Evolutionary conservation across 2,113 vertebrate genomes (phyloP).

Genomic region (Phaethornis superciliosus): DNA sequence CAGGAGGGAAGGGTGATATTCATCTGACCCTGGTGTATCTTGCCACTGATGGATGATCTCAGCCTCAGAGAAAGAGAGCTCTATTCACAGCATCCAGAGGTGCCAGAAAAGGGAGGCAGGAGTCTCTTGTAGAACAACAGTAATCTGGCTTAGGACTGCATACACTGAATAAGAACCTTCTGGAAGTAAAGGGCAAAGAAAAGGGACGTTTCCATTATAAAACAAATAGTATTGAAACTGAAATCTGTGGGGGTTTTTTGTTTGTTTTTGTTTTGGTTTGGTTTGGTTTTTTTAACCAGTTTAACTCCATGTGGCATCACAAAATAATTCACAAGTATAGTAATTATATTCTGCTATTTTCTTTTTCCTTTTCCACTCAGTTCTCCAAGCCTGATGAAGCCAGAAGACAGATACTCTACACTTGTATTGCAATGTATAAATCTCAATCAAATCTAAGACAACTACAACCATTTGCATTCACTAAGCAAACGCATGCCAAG

Average conservation of each 20-base stretch:
- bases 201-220: background rate
- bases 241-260: background rate
- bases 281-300: background rate
- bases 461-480: background rate
- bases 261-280: background rate
- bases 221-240: conserved; percentile 10
- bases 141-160: background rate
- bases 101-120: background rate
- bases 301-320: background rate
- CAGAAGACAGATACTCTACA: background rate
- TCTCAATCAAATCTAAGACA: background rate
- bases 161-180: background rate
- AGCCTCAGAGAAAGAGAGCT: background rate
- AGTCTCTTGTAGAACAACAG: background rate
- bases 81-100: background rate
- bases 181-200: background rate
- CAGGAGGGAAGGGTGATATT: background rate
- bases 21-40: background rate
- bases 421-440: background rate
- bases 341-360: background rate
- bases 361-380: background rate
- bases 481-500: too few relatives aligned
- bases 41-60: background rate
- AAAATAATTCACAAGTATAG: background rate
- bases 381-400: background rate